phyloP scores from a whole-genome alignment of 2,797 vertebrate genomes.

The Pelochelys cantorii region DNA sequence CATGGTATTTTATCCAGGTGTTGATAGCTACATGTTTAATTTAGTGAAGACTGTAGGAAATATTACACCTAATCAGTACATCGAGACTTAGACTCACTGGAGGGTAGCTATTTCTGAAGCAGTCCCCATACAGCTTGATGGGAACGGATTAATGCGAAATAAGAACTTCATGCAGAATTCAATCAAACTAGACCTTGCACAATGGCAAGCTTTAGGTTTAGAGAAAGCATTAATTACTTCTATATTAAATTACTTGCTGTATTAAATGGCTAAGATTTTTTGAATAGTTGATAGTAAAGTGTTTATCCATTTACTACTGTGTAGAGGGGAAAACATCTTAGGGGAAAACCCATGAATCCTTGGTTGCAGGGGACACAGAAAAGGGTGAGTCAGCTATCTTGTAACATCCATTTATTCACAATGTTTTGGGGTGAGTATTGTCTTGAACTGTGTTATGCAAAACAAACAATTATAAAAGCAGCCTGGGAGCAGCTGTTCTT shows the following conservation, averaged over 20 bases:
- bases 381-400: neutral
- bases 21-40: neutral
- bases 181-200: neutral
- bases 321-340: neutral
- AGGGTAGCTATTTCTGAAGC: neutral
- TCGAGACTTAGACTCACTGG: neutral
- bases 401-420: neutral
- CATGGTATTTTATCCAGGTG: neutral
- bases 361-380: neutral
- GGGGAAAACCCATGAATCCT: neutral
- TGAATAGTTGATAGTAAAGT: neutral
- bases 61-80: neutral
- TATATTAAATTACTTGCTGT: neutral
- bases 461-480: neutral
- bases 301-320: neutral
- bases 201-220: neutral
- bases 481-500: neutral
- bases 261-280: neutral
- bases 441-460: rapidly evolving
- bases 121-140: neutral
- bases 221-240: rapidly evolving
- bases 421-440: neutral
- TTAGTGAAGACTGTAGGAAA: neutral
- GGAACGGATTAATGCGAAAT: constrained; percentile 10
- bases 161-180: constrained; percentile 5